A percentile compares a stretch with the other conserved stretches of the same genome.
phyloP scores from a whole-genome alignment of 1,140 invertebrate genomes.

The Eupeodes corollae region DNA sequence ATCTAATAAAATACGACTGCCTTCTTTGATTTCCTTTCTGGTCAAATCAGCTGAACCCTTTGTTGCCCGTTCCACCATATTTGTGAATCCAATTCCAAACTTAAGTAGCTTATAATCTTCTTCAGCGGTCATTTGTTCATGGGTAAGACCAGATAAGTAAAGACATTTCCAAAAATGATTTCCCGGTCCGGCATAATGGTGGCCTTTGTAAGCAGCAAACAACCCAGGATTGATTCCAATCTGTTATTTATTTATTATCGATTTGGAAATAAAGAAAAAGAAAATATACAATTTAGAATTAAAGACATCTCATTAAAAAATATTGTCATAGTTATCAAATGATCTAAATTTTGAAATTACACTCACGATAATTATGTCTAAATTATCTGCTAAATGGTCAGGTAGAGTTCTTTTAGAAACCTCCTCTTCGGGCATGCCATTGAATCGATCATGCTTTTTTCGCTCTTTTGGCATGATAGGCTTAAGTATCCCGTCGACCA shows the following conservation, averaged over 20 bases:
- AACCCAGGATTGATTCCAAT: slow-evolving; percentile 96
- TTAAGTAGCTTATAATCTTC: slow-evolving; percentile 89
- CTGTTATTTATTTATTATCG: slow-evolving; percentile 41
- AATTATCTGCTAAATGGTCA: slow-evolving; percentile 81
- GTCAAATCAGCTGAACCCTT: slow-evolving; percentile 93
- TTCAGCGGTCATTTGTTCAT: slow-evolving; percentile 89
- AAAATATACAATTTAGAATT: neutral
- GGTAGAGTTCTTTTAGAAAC: slow-evolving; percentile 83
- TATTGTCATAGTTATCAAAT: neutral
- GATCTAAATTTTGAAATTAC: slow-evolving; percentile 28
- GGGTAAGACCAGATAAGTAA: slow-evolving; percentile 83
- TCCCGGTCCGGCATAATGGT: slow-evolving; percentile 95
- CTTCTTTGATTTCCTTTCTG: slow-evolving; percentile 94
- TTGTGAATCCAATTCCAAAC: slow-evolving; percentile 94
- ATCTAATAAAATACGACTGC: slow-evolving; percentile 78
- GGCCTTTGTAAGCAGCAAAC: slow-evolving; percentile 93
- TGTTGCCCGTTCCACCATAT: slow-evolving; percentile 89
- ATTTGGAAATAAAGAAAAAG: neutral
- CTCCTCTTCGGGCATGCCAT: slow-evolving; percentile 94
- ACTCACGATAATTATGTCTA: slow-evolving; percentile 97
- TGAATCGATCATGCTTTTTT: slow-evolving; percentile 92
- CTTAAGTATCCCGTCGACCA: slow-evolving; percentile 34
- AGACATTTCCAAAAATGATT: slow-evolving; percentile 99
- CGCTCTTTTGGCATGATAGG: slow-evolving; percentile 64
- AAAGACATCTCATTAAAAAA: no score